phyloP scores from a whole-genome alignment of 2,888 invertebrate genomes.

The Pachliopta kotzebuea region DNA sequence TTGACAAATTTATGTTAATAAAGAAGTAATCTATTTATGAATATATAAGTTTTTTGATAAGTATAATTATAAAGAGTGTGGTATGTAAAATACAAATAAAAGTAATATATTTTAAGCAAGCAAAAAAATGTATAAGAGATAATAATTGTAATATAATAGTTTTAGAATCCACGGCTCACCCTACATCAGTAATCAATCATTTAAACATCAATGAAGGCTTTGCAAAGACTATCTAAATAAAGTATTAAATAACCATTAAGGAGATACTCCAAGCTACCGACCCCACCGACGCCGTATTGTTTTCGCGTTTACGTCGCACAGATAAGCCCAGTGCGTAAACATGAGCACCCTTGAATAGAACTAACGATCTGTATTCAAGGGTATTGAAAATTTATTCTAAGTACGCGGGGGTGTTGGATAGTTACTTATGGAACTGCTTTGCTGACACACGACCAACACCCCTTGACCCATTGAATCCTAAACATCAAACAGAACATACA shows the following conservation, averaged over 20 bases:
- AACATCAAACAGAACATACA: neutral
- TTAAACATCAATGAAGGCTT: constrained; percentile 43
- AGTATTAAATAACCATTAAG: constrained; percentile 72
- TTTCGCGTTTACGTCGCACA: constrained; percentile 35
- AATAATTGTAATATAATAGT: neutral
- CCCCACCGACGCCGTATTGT: constrained; percentile 30
- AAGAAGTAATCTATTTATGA: no score
- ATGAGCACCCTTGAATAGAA: constrained; percentile 62
- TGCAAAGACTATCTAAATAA: constrained; percentile 44
- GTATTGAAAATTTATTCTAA: constrained; percentile 79
- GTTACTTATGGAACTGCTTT: constrained; percentile 67
- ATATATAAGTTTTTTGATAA: no score
- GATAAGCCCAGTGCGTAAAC: constrained; percentile 51
- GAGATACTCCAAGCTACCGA: constrained; percentile 45
- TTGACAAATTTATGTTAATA: no score
- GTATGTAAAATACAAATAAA: no score
- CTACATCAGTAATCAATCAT: constrained; percentile 42
- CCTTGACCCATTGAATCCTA: constrained; percentile 37
- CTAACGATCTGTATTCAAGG: constrained; percentile 65
- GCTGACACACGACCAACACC: constrained; percentile 47
- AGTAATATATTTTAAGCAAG: no score
- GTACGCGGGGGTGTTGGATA: constrained; percentile 66
- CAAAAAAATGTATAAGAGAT: neutral
- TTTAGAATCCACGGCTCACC: neutral
- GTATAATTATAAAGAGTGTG: no score